Evolutionary conservation across 2,797 vertebrate genomes (phyloP).

Genomic region (Gastrophryne carolinensis): DNA sequence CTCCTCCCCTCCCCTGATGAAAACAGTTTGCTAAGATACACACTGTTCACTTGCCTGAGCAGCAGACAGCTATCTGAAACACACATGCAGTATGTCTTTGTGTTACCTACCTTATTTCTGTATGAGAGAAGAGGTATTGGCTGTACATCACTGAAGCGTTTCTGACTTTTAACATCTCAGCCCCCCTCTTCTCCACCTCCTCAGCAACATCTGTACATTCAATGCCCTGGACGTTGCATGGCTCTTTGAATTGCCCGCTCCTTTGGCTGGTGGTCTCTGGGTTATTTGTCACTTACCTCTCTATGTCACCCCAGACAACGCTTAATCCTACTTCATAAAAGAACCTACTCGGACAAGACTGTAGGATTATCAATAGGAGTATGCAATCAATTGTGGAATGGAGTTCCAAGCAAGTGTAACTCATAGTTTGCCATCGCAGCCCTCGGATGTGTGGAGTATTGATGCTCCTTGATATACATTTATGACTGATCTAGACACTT

Average conservation of each 20-base stretch:
- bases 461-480: conserved; percentile 30
- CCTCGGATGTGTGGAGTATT: conserved; percentile 16
- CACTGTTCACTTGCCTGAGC: not conserved
- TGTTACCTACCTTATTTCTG: too few relatives aligned
- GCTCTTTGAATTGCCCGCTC: conserved; percentile 31
- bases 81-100: not conserved
- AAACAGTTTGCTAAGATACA: not conserved
- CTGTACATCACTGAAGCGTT: not conserved
- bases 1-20: conserved; percentile 7
- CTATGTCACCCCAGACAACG: conserved; percentile 1
- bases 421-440: conserved; percentile 17
- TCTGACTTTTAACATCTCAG: not conserved
- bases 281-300: not conserved
- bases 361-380: not conserved
- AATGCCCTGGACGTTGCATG: not conserved
- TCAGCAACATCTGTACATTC: not conserved
- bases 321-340: not conserved
- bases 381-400: conserved; percentile 44
- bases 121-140: conserved; percentile 2
- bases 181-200: not conserved
- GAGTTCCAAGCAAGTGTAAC: conserved; percentile 34
- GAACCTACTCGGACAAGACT: not conserved
- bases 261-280: not conserved
- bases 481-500: conserved; percentile 41
- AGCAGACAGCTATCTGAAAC: conserved; percentile 11